Evolutionary conservation across 2,888 invertebrate species (phyloP).

Genomic region (Drosophila putrida): DNA sequence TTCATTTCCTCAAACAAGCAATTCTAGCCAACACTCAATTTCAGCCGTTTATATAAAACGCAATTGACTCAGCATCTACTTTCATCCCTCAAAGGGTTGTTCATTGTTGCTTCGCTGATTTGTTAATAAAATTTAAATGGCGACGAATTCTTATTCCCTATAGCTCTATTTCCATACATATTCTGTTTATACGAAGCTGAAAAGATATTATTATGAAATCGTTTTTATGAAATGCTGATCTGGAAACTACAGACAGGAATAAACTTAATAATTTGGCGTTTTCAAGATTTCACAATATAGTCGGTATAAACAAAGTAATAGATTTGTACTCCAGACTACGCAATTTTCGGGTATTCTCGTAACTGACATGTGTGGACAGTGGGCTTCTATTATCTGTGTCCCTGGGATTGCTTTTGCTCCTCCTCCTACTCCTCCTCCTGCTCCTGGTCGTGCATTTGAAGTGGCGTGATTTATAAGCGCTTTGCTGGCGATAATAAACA

Average conservation of each 20-base stretch:
- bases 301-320: too few species aligned
- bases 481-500: slow-evolving; percentile 73
- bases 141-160: slow-evolving; percentile 3
- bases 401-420: slow-evolving; percentile 8
- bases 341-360: slow-evolving; percentile 48
- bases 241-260: too few species aligned
- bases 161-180: neutral
- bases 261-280: too few species aligned
- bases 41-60: slow-evolving; percentile 4
- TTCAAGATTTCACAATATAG: too few species aligned
- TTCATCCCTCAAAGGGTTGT: neutral
- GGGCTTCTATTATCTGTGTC: slow-evolving; percentile 54
- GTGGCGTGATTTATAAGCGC: slow-evolving; percentile 77
- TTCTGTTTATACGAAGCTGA: too few species aligned
- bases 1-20: slow-evolving; percentile 6
- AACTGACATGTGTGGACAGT: slow-evolving; percentile 58
- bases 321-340: slow-evolving; percentile 9
- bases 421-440: neutral
- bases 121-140: slow-evolving; percentile 7
- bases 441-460: slow-evolving; percentile 57
- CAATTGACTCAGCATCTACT: slow-evolving; percentile 1
- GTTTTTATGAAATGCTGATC: too few species aligned
- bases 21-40: neutral
- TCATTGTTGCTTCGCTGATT: slow-evolving; percentile 14
- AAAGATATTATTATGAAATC: too few species aligned